These are phyloP conservation scores for Eustalomyia histrio DNA, from an alignment of 2,888 invertebrate genomes.

Conservation along the genomic window DNA sequence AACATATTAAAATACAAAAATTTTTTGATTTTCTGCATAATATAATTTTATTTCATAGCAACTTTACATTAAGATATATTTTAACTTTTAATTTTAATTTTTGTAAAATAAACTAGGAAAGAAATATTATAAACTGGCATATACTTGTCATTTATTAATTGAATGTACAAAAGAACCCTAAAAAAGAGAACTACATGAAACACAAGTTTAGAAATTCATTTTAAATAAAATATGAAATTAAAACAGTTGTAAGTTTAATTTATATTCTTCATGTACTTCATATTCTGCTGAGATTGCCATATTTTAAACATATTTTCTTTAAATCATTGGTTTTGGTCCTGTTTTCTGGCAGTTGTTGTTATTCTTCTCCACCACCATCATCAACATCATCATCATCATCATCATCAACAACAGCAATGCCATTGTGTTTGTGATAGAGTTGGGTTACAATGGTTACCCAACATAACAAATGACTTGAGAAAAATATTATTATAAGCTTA, in stretches of 20 bases:
- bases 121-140: constrained; percentile 31
- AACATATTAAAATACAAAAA: no score
- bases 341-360: constrained; percentile 3
- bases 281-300: constrained; percentile 41
- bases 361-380: neutral
- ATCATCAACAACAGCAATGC: neutral
- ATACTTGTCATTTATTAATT: constrained; percentile 54
- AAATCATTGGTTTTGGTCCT: constrained; percentile 44
- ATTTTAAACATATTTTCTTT: constrained; percentile 34
- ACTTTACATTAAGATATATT: neutral
- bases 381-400: neutral
- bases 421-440: constrained; percentile 10
- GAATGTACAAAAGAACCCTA: constrained; percentile 38
- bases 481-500: no score
- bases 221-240: constrained; percentile 58
- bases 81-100: no score
- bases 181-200: constrained; percentile 8
- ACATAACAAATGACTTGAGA: no score
- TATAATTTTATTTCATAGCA: neutral
- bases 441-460: neutral
- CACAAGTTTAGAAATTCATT: constrained; percentile 44
- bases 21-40: no score
- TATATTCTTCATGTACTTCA: constrained; percentile 31
- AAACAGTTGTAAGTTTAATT: constrained; percentile 52
- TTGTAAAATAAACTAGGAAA: neutral